A percentile compares a stretch with the other conserved stretches of the same genome.
Evolutionary conservation across 2,113 vertebrate genomes (phyloP).

Genomic region (Promerops cafer): DNA sequence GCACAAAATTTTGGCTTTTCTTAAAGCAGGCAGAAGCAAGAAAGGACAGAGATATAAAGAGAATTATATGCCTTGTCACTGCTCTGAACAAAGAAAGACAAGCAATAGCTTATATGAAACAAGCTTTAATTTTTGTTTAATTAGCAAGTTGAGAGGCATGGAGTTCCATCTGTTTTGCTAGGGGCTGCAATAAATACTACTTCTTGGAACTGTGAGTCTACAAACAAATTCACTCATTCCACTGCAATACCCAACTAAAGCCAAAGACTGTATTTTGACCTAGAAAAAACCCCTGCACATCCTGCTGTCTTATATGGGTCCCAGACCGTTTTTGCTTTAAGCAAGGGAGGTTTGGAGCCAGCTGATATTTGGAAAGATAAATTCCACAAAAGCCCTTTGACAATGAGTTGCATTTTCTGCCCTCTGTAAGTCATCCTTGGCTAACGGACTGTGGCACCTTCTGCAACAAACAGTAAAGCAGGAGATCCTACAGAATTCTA

Average conservation of each 20-base stretch:
- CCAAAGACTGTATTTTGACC: neutral
- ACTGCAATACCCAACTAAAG: neutral
- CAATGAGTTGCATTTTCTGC: neutral
- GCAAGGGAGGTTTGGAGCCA: neutral
- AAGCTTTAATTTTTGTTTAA: neutral
- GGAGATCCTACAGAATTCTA: neutral
- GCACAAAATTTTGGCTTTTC: neutral
- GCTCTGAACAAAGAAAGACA: neutral
- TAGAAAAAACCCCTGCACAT: neutral
- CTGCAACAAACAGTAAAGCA: neutral
- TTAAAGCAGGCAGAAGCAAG: neutral
- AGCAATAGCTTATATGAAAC: neutral
- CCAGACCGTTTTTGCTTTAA: neutral
- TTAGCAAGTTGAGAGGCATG: neutral
- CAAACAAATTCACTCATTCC: neutral
- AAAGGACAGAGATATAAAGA: neutral
- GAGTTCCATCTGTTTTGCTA: neutral
- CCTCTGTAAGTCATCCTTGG: neutral
- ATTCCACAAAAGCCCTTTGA: neutral
- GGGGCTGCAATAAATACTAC: neutral
- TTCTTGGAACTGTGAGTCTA: neutral
- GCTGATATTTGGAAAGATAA: neutral
- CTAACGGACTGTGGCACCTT: fast-evolving
- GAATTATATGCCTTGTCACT: neutral
- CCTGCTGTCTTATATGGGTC: neutral